Conservation (phyloP, 2,113 vertebrate species). For the Oryzias javanicus region DNA sequence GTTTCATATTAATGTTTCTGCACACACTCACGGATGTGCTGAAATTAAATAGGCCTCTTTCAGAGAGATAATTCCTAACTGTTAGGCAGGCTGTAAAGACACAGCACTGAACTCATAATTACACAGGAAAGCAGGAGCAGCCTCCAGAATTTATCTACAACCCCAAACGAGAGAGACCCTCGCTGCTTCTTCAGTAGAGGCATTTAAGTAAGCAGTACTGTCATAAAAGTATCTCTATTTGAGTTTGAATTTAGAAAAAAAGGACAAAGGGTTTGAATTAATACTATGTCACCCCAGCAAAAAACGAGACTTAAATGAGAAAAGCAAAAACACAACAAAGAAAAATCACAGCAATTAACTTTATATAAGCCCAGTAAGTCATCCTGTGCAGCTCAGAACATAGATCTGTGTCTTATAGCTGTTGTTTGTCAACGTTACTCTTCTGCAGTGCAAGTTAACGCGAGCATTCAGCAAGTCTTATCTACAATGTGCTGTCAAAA, state of each 20-base stretch:
- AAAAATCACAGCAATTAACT: constrained; percentile 42
- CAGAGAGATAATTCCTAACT: constrained; percentile 78
- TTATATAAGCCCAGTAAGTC: constrained; percentile 52
- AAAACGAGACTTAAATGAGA: not conserved
- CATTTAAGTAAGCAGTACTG: constrained; percentile 45
- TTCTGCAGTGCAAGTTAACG: constrained; percentile 46
- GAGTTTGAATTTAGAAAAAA: constrained; percentile 17
- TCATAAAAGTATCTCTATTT: constrained; percentile 51
- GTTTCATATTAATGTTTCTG: constrained; percentile 74
- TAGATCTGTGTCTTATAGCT: constrained; percentile 65
- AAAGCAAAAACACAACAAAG: constrained; percentile 8
- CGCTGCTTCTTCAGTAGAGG: constrained; percentile 62
- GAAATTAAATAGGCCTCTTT: constrained; percentile 81
- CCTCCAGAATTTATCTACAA: constrained; percentile 73
- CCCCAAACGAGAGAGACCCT: constrained; percentile 68
- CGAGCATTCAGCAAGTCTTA: constrained; percentile 27
- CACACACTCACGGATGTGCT: constrained; percentile 70
- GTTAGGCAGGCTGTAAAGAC: constrained; percentile 80
- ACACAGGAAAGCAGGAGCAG: constrained; percentile 69
- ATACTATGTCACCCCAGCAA: constrained; percentile 18
- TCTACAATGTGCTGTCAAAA: constrained; percentile 16
- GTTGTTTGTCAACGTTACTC: constrained; percentile 47
- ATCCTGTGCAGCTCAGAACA: constrained; percentile 56
- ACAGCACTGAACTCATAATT: constrained; percentile 77
- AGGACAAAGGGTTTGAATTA: constrained; percentile 30